Conservation (phyloP, 2,888 invertebrate genomes). For the Archips xylosteana region DNA sequence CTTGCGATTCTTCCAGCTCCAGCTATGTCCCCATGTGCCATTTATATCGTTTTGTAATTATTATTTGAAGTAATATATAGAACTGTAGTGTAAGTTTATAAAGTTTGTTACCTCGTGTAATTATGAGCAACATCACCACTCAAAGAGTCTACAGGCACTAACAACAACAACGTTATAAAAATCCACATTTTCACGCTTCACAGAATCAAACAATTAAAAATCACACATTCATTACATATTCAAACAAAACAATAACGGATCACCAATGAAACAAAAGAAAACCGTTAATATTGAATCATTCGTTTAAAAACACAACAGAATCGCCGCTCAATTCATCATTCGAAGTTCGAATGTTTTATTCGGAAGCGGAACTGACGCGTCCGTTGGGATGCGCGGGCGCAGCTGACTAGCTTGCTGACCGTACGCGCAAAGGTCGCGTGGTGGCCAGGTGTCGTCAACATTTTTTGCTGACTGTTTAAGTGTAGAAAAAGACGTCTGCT, state of each 20-base stretch:
- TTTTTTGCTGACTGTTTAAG: conserved; percentile 49
- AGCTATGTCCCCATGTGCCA: no score
- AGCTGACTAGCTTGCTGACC: conserved; percentile 53
- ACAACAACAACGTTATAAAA: conserved; percentile 45
- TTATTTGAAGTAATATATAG: no score
- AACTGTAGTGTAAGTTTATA: neutral
- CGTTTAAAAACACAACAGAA: conserved; percentile 2
- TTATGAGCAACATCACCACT: conserved; percentile 44
- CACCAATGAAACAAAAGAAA: conserved; percentile 10
- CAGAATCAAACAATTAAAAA: conserved; percentile 16
- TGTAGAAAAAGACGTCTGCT: conserved; percentile 16
- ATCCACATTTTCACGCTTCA: conserved; percentile 44
- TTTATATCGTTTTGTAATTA: no score
- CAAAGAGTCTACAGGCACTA: conserved; percentile 45
- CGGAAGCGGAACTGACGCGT: conserved; percentile 44
- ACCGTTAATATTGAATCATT: neutral
- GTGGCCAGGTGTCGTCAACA: conserved; percentile 57
- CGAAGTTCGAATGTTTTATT: conserved; percentile 31
- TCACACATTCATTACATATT: conserved; percentile 1
- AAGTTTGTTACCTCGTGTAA: conserved; percentile 48
- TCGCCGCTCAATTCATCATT: neutral
- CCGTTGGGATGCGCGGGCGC: conserved; percentile 54
- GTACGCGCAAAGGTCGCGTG: conserved; percentile 49
- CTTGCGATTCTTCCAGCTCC: no score
- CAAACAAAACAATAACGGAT: neutral